These are phyloP conservation scores for Tetraneura akinire DNA, from an alignment of 1,140 invertebrate genomes.

Conservation along the genomic window DNA sequence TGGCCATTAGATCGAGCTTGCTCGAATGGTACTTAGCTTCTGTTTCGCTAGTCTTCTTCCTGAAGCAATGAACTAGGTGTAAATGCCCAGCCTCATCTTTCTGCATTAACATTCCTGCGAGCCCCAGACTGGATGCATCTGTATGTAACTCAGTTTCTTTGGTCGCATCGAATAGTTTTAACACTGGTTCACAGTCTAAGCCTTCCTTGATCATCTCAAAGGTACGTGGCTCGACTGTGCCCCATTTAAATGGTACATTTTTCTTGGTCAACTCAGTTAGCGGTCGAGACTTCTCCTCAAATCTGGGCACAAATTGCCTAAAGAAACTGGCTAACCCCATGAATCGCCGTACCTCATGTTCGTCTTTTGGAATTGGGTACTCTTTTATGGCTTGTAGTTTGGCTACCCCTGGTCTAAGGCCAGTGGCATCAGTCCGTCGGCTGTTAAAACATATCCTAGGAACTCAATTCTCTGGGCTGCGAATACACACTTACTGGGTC, in stretches of 20 bases:
- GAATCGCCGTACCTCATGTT: conserved; percentile 5
- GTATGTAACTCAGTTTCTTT: conserved; percentile 56
- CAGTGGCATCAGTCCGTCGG: too few species aligned
- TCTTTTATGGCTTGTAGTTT: too few species aligned
- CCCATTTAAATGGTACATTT: neutral
- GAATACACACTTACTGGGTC: too few species aligned
- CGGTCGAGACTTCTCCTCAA: neutral
- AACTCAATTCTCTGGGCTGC: too few species aligned
- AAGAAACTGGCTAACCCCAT: conserved; percentile 18
- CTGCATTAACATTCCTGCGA: conserved; percentile 56
- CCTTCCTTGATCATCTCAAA: conserved; percentile 44
- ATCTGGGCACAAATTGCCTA: neutral
- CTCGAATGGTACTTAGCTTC: conserved; percentile 28
- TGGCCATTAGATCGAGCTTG: conserved; percentile 21
- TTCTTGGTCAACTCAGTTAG: conserved; percentile 11
- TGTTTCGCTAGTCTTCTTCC: conserved; percentile 1
- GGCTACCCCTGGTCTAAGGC: too few species aligned
- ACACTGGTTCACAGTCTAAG: neutral
- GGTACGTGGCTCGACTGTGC: neutral
- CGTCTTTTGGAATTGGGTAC: too few species aligned
- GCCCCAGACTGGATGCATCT: conserved; percentile 56
- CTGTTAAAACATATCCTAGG: too few species aligned
- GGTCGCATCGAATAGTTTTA: conserved; percentile 1
- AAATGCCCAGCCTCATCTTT: neutral
- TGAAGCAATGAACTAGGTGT: neutral